These are phyloP conservation scores for Pherbina coryleti DNA, from an alignment of 2,888 invertebrate genomes.

Conservation along the genomic window DNA sequence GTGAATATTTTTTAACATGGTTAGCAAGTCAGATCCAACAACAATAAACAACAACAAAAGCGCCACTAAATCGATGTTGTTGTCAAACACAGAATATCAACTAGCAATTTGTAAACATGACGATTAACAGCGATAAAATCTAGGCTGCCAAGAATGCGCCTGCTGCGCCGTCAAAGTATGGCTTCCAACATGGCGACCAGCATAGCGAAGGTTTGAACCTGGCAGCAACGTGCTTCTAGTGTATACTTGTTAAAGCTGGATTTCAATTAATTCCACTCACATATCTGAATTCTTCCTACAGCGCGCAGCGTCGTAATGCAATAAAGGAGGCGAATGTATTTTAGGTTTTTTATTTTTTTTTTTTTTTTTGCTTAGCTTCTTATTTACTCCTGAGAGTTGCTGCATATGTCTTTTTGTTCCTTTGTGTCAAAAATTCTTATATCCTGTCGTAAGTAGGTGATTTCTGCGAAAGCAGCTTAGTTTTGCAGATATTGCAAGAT, in stretches of 20 bases:
- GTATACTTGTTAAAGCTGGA: too few relatives aligned
- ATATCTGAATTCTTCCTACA: background rate
- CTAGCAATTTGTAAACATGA: constrained; percentile 14
- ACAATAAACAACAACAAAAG: constrained; percentile 17
- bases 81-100: constrained; percentile 23
- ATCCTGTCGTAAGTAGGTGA: constrained; percentile 19
- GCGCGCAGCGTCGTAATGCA: background rate
- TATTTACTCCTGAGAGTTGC: background rate
- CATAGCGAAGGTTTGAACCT: background rate
- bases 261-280: background rate
- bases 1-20: background rate
- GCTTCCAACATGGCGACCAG: background rate
- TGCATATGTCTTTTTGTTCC: background rate
- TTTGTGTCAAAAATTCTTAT: background rate
- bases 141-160: background rate
- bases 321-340: background rate
- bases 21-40: background rate
- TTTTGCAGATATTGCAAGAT: background rate
- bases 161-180: background rate
- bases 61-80: background rate
- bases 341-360: background rate
- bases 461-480: constrained; percentile 4
- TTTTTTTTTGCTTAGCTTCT: background rate
- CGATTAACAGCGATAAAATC: background rate
- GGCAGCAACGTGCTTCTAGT: too few relatives aligned